phyloP scores from a whole-genome alignment of 2,888 invertebrate species.

The Phragmatobia fuliginosa region DNA sequence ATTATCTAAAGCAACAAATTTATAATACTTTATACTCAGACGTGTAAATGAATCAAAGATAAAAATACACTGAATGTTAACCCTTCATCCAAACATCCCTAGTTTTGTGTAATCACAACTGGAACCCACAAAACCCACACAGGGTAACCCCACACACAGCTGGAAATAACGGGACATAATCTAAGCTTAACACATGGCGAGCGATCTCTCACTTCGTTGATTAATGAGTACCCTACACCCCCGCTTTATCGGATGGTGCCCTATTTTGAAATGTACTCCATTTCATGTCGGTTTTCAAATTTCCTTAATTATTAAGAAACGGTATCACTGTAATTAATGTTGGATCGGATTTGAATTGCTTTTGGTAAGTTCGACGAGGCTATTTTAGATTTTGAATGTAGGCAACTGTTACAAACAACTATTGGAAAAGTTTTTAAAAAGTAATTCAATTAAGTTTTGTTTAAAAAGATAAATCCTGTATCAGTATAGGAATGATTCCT shows the following conservation, averaged over 20 bases:
- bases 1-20: neutral
- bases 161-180: conserved; percentile 68
- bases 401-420: no score
- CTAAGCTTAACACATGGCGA: conserved; percentile 58
- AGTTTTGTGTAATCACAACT: conserved; percentile 11
- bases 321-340: conserved; percentile 39
- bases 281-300: conserved; percentile 78
- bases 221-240: conserved; percentile 71
- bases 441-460: no score
- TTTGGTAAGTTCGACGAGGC: neutral
- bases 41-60: neutral
- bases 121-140: conserved; percentile 27
- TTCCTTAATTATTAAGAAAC: conserved; percentile 79
- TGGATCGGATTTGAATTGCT: conserved; percentile 19
- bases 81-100: conserved; percentile 6
- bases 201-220: conserved; percentile 76
- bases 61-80: neutral
- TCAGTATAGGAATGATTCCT: no score
- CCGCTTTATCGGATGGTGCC: conserved; percentile 58
- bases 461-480: no score
- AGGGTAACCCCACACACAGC: conserved; percentile 65
- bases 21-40: neutral
- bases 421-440: no score
- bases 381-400: neutral
- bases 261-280: conserved; percentile 46